Percentiles rank a stretch among this genome's conserved stretches.
Evolutionary conservation across 2,797 vertebrate species (phyloP).

Genomic region (Chelon auratus): DNA sequence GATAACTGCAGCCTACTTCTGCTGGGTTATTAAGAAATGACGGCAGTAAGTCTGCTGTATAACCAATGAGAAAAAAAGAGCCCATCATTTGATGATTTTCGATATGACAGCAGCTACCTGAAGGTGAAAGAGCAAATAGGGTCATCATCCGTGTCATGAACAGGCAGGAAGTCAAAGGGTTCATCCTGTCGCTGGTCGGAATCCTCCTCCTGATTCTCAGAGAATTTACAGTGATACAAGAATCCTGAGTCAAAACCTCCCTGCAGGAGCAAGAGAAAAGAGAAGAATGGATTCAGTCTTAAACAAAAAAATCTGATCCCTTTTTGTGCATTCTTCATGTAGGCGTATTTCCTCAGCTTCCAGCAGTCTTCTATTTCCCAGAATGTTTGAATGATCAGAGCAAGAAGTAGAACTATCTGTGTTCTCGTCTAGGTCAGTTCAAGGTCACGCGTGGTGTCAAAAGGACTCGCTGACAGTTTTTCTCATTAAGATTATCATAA

Average conservation of each 20-base stretch:
- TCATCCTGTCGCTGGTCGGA: conserved; percentile 82
- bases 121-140: conserved; percentile 87
- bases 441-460: too few relatives aligned
- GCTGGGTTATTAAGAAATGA: too few relatives aligned
- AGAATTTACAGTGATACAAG: conserved; percentile 93
- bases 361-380: background rate
- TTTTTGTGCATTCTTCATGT: background rate
- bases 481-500: background rate
- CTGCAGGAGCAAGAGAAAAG: conserved; percentile 69
- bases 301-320: background rate
- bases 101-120: conserved; percentile 80
- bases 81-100: too few relatives aligned
- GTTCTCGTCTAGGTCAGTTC: background rate
- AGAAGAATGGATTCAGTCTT: background rate
- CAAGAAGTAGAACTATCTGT: background rate
- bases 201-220: conserved; percentile 75
- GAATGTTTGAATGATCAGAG: background rate
- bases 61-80: too few relatives aligned
- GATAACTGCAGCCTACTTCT: too few relatives aligned
- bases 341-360: background rate
- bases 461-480: background rate
- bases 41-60: too few relatives aligned
- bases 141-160: conserved; percentile 83
- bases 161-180: conserved; percentile 85
- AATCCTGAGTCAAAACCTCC: conserved; percentile 92